phyloP scores from a whole-genome alignment of 2,113 vertebrate genomes.

The Haliaeetus leucogaster region DNA sequence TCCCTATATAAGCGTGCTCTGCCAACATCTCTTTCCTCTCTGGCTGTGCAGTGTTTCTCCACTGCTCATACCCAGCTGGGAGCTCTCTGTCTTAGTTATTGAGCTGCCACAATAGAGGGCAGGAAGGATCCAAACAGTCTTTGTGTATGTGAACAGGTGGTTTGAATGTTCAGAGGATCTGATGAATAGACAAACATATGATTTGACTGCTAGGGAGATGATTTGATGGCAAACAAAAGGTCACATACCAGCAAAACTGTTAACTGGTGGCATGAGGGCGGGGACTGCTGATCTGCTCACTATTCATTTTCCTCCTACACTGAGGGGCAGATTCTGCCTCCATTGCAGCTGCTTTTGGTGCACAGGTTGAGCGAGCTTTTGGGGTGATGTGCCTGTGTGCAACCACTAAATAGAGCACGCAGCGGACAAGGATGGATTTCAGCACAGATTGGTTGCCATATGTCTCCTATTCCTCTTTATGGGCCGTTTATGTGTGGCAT shows the following conservation, averaged over 20 bases:
- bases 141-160: slow-evolving; percentile 2
- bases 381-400: background rate
- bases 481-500: background rate
- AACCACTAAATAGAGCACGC: background rate
- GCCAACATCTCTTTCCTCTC: background rate
- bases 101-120: slow-evolving; percentile 17
- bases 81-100: background rate
- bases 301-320: background rate
- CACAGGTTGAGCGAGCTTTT: background rate
- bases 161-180: slow-evolving; percentile 5
- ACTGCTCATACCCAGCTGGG: background rate
- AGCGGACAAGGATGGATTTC: background rate
- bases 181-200: slow-evolving; percentile 27
- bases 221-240: slow-evolving; percentile 49
- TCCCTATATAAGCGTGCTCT: background rate
- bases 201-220: slow-evolving; percentile 13
- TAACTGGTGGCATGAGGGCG: background rate
- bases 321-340: background rate
- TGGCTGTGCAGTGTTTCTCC: background rate
- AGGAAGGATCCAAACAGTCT: slow-evolving; percentile 15
- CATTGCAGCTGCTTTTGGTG: background rate
- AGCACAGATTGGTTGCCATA: background rate
- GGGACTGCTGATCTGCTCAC: background rate
- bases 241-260: slow-evolving; percentile 10
- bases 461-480: background rate